Conservation (phyloP, 2,888 invertebrate species). For the Terebella lapidaria region DNA sequence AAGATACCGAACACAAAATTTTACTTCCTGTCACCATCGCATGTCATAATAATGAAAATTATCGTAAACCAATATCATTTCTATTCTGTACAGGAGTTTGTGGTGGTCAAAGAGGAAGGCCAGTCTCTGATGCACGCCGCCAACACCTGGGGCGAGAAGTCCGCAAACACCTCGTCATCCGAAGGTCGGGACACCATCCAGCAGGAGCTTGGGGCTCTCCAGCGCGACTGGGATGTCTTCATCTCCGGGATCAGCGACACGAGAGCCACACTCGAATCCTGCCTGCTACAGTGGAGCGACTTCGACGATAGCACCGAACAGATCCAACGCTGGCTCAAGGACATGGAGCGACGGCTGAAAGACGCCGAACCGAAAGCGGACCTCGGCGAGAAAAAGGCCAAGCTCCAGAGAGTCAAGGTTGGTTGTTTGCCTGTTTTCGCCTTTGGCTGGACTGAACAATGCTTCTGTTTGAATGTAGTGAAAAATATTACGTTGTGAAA, state of each 20-base stretch:
- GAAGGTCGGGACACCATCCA: slow-evolving; percentile 83
- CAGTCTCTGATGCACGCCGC: slow-evolving; percentile 80
- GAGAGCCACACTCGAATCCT: slow-evolving; percentile 80
- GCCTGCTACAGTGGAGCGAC: slow-evolving; percentile 84
- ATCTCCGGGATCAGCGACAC: slow-evolving; percentile 85
- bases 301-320: slow-evolving; percentile 90
- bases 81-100: slow-evolving; percentile 82
- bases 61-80: no score
- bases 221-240: slow-evolving; percentile 84
- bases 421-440: background rate
- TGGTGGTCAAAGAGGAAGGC: slow-evolving; percentile 89
- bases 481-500: no score
- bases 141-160: slow-evolving; percentile 85
- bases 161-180: slow-evolving; percentile 84
- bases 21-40: no score
- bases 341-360: slow-evolving; percentile 74
- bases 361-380: slow-evolving; percentile 43
- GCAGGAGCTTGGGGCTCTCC: slow-evolving; percentile 72
- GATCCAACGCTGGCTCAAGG: slow-evolving; percentile 90
- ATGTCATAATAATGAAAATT: no score
- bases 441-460: background rate
- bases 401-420: slow-evolving; percentile 47
- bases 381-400: slow-evolving; percentile 46
- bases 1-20: no score
- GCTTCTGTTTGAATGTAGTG: background rate